Conservation (phyloP, 2,113 vertebrate species). For the Meriones unguiculatus region DNA sequence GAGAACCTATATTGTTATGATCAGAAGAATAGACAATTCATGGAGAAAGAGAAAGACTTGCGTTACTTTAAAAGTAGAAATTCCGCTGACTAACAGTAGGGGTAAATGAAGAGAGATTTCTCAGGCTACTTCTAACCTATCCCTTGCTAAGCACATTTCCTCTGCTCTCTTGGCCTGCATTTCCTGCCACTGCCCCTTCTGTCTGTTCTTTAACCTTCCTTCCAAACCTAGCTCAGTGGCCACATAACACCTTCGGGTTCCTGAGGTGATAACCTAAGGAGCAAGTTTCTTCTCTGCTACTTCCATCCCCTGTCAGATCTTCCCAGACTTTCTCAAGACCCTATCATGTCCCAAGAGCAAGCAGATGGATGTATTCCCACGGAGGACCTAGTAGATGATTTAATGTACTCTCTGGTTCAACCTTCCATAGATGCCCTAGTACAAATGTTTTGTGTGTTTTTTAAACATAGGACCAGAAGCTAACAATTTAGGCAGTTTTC, state of each 20-base stretch:
- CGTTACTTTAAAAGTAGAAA: not conserved
- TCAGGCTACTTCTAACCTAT: rapidly evolving
- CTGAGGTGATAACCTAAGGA: not conserved
- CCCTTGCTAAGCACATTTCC: not conserved
- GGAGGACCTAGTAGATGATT: not conserved
- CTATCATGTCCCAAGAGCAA: not conserved
- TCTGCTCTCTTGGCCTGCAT: rapidly evolving
- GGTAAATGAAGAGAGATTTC: rapidly evolving
- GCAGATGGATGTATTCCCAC: not conserved
- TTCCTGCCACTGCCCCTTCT: not conserved
- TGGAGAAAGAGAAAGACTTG: not conserved
- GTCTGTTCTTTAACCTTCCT: not conserved
- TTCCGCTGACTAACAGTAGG: not conserved
- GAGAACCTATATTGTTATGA: not conserved
- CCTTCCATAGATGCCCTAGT: not conserved
- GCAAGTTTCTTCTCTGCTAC: not conserved
- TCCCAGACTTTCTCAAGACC: not conserved
- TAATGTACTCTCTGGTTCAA: not conserved
- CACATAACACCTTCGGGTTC: not conserved
- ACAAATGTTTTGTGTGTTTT: not conserved
- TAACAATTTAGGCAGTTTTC: not conserved
- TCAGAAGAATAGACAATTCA: not conserved
- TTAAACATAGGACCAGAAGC: not conserved
- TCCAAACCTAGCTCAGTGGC: not conserved
- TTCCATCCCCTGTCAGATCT: not conserved